Base-by-base conservation (phyloP, 2,888 invertebrate species). In the Macaria notata region DNA sequence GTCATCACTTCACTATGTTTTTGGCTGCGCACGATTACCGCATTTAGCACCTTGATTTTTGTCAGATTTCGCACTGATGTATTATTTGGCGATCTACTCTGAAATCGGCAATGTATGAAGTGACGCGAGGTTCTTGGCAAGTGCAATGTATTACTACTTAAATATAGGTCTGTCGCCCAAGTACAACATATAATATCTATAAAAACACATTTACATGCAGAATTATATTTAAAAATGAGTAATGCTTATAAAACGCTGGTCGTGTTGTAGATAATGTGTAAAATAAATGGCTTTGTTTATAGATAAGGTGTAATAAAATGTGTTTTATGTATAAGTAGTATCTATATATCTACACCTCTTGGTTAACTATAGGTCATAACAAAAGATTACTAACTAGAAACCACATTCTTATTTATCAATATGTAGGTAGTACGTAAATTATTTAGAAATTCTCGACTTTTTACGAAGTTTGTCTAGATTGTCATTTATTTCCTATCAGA, bases 111-210 rank as follows among this genome's bases (percentile, higher is more conserved):
- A 61, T 58, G 64, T 66, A 60, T 60, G 59, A 63, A 63, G 62
- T 58, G 61, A 36, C 9, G 57, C 66, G 75, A 69, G 65, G 71
- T 59, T 68, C 62, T 76, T 76, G 76, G 75, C 73, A 74, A 52
- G 38, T 49, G 31, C 42, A 48, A 54, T 31, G 30, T 19, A 5
- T 8, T 39, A 44, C 31, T 31, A 52, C 42, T 66, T 54, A 63
- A 51, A 60, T 63, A 63, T 67, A 69, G 68, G 67, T 72, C 7
- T 69, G 69, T 71, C 72, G 68, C 59, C 63, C 54, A 63, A 46
- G 49, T 59, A 52, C 4, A 30, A 39, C 48, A 45, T 57, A 33
- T 19, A 45, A 33, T 45, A 33, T 48, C 29, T 46, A 57, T 45
- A 46, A 57, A 52, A 49, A 57, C 19, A 42, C 3, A 7, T 38